Conservation (phyloP, 2,113 vertebrate species). For the Arizona elegans region DNA sequence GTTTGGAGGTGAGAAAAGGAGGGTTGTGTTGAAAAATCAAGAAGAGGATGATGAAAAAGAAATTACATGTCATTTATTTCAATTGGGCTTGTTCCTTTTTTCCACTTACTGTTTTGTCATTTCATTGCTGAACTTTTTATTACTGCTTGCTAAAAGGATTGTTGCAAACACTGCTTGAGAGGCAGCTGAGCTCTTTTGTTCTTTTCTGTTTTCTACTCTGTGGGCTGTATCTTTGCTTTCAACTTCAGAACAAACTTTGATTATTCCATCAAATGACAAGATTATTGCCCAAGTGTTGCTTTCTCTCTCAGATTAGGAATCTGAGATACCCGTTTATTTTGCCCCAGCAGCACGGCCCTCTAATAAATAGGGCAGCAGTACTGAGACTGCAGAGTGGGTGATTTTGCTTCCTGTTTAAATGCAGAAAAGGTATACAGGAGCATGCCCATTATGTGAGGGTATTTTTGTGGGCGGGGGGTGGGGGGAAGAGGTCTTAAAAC, state of each 20-base stretch:
- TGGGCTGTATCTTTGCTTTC: background rate
- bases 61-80: background rate
- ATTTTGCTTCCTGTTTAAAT: background rate
- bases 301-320: background rate
- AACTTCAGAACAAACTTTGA: background rate
- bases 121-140: background rate
- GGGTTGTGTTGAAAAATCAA: too few species aligned
- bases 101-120: fast-evolving
- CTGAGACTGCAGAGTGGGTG: background rate
- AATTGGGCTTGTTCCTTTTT: background rate
- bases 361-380: background rate
- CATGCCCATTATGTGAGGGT: background rate
- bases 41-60: background rate
- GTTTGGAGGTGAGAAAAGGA: constrained; percentile 79
- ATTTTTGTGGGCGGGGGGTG: background rate
- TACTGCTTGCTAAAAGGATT: background rate
- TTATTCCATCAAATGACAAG: background rate
- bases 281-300: background rate
- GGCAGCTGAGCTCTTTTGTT: background rate
- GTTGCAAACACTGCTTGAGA: background rate
- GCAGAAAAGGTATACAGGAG: background rate
- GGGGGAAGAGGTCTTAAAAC: background rate
- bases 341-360: background rate
- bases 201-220: background rate
- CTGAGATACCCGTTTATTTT: too few species aligned